Percentiles rank a stretch among this genome's conserved stretches.
These are phyloP conservation scores for Corythornis madagascariensis DNA, from an alignment of 2,113 vertebrate species.

Conservation along the genomic window DNA sequence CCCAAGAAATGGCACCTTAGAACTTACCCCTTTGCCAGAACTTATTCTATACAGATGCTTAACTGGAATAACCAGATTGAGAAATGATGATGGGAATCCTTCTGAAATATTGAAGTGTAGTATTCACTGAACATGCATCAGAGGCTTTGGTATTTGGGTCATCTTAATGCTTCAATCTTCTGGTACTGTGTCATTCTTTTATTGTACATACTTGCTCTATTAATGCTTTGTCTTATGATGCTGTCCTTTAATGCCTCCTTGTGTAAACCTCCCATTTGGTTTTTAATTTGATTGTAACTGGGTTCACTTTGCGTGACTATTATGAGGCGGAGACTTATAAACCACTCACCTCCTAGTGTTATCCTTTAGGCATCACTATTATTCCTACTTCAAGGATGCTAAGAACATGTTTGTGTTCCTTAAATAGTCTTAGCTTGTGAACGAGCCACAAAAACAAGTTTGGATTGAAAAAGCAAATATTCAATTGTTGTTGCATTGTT, in stretches of 20 bases:
- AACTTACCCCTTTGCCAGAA: neutral
- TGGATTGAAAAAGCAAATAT: neutral
- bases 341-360: neutral
- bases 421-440: neutral
- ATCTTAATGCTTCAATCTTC: neutral
- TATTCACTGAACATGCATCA: slow-evolving; percentile 23
- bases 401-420: neutral
- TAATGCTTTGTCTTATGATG: neutral
- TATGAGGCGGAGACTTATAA: neutral
- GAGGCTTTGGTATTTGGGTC: slow-evolving; percentile 60
- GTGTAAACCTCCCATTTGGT: neutral
- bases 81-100: neutral
- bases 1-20: neutral
- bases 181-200: neutral
- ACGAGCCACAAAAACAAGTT: neutral
- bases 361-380: neutral
- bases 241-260: neutral
- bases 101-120: neutral
- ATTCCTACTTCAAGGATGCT: neutral
- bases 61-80: slow-evolving; percentile 50
- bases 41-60: neutral
- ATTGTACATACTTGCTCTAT: accelerated
- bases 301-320: neutral
- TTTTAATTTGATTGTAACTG: neutral
- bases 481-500: neutral